Evolutionary conservation across 2,888 invertebrate species (phyloP), one percentile per base, ranked within the genome.

Genomic region (Melipona beecheii): DNA sequence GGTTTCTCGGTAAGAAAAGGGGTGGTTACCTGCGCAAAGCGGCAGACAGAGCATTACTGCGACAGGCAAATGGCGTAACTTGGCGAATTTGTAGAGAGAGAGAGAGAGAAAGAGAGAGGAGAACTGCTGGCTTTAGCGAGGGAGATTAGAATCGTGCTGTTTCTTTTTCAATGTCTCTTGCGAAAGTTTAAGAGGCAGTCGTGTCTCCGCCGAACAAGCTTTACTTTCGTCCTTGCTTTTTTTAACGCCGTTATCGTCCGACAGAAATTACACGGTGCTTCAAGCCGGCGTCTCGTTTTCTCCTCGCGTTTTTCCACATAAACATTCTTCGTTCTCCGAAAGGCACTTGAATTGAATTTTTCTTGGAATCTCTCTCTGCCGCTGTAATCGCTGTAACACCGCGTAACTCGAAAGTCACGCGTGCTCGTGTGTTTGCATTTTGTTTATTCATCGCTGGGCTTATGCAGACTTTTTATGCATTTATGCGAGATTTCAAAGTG

Each of bases 61-160:
- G 36, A 62, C 60, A n/a, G 75, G 52, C 60, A 72, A 68, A 81
- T 75, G 81, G 75, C 31, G 68, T 60, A 83, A 76, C 72, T 81
- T 76, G 50, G 43, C 15, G 82, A 76, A 76, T 81, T 75, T 70
- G 43, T 80, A 19, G 43, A 27, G n/a, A 54, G 17, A 11, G 15
- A 52, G 52, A 43, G 52, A 19, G 43, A 27, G n/a, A 54, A 19
- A 11, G 15, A 52, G 52, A 43, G 52, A 5, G 52, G 19, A 11
- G 49, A 80, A 75, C 66, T 81, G 62, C 21, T 15, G 17, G 58
- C 52, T 81, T 71, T 56, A 60, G 13, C 50, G 19, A 4, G 56
- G 3, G 11, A 73, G 73, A 81, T 81, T 64, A 81, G 71, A 81
- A 72, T 62, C 60, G 15, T 15, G 19, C 49, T 68, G 24, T 24